These are phyloP conservation scores for Tethea ocularis DNA, from an alignment of 2,888 invertebrate species.

Conservation along the genomic window DNA sequence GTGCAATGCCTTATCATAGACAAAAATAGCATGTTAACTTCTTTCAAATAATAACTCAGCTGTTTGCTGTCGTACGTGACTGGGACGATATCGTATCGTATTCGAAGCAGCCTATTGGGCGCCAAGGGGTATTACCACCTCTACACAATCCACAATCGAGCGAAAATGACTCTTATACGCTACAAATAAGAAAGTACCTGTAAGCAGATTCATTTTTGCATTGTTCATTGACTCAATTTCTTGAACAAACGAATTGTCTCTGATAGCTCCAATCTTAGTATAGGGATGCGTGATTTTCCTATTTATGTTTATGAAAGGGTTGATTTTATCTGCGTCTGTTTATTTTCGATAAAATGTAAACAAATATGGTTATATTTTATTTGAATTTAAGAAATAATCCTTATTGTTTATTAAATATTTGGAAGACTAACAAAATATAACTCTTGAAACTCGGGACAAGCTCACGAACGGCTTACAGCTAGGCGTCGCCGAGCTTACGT, in stretches of 20 bases:
- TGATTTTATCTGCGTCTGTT: constrained; percentile 16
- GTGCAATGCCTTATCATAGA: constrained; percentile 15
- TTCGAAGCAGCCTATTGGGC: constrained; percentile 39
- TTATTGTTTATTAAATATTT: no score
- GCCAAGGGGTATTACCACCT: constrained; percentile 23
- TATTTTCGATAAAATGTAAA: not conserved
- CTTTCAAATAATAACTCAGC: constrained; percentile 29
- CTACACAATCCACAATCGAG: not conserved
- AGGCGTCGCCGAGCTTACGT: no score
- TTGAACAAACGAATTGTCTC: constrained; percentile 50
- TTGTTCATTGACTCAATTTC: constrained; percentile 54
- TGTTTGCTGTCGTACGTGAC: constrained; percentile 48
- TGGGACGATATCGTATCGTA: constrained; percentile 41
- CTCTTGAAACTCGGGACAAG: no score
- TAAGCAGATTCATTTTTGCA: constrained; percentile 23
- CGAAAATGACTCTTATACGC: not conserved
- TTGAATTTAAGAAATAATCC: not conserved
- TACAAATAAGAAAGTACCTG: not conserved
- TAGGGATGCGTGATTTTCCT: constrained; percentile 39
- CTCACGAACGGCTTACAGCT: no score
- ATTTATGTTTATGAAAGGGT: constrained; percentile 32
- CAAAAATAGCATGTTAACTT: constrained; percentile 24
- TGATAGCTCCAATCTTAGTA: constrained; percentile 24
- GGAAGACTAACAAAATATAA: no score
- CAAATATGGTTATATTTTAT: not conserved